These are phyloP conservation scores for Parambassis ranga DNA, from an alignment of 2,797 vertebrate species.

Conservation along the genomic window DNA sequence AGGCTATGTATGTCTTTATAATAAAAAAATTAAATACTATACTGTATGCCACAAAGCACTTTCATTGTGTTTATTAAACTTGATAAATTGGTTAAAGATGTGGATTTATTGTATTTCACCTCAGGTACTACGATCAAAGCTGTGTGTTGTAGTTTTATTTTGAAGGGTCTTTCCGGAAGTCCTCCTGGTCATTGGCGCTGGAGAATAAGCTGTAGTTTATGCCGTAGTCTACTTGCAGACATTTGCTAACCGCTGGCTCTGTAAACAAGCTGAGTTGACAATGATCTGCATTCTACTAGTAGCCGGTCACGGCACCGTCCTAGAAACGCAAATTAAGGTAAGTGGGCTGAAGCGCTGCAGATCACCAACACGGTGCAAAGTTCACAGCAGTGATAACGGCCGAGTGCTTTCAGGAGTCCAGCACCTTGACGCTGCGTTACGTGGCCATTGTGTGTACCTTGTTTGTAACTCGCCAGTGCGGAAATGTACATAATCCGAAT, in stretches of 20 bases:
- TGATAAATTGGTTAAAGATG: slow-evolving; percentile 11
- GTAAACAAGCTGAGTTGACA: accelerated
- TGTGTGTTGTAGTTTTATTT: slow-evolving; percentile 38
- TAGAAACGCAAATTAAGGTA: slow-evolving; percentile 84
- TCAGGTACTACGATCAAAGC: too few relatives aligned
- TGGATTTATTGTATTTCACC: not conserved
- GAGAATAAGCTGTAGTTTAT: accelerated
- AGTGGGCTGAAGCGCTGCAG: not conserved
- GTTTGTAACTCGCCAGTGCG: too few relatives aligned
- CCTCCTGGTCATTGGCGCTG: accelerated
- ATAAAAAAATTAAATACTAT: slow-evolving; percentile 37
- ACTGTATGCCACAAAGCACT: slow-evolving; percentile 16
- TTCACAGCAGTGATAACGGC: not conserved
- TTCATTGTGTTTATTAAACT: slow-evolving; percentile 40
- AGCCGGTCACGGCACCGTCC: slow-evolving; percentile 81
- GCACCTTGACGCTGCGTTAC: accelerated
- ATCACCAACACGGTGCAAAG: slow-evolving; percentile 16
- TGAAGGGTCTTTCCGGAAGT: slow-evolving; percentile 44
- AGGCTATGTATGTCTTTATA: slow-evolving; percentile 59
- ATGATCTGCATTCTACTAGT: slow-evolving; percentile 86
- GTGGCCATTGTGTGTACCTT: accelerated
- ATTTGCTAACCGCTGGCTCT: accelerated
- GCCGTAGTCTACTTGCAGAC: accelerated
- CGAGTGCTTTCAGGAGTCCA: accelerated
- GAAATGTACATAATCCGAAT: not conserved